Conservation (phyloP, 1,140 invertebrate genomes). For the Aricia agestis region DNA sequence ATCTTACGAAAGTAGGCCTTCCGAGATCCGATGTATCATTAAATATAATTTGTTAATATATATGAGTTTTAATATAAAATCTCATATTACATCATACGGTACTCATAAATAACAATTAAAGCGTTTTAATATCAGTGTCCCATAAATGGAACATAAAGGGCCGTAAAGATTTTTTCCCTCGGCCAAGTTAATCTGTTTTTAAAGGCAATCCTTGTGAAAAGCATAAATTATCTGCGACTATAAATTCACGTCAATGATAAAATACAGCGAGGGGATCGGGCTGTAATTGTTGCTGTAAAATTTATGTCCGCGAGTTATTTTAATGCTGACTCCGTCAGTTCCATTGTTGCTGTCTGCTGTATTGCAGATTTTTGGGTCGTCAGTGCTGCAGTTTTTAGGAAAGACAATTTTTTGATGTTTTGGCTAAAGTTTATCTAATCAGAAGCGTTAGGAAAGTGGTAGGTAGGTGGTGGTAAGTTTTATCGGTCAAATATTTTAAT, state of each 20-base stretch:
- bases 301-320: conserved; percentile 35
- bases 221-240: conserved; percentile 34
- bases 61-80: neutral
- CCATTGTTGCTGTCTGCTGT: neutral
- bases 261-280: conserved; percentile 33
- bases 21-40: neutral
- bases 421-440: too few relatives aligned
- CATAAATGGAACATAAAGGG: conserved; percentile 8
- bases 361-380: neutral
- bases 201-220: conserved; percentile 27
- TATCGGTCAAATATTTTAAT: too few relatives aligned
- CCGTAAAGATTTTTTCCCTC: conserved; percentile 8
- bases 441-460: too few relatives aligned
- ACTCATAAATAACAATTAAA: conserved; percentile 5
- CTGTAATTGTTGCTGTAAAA: conserved; percentile 38
- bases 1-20: neutral
- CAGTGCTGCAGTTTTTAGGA: too few relatives aligned
- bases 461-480: too few relatives aligned
- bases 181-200: conserved; percentile 26
- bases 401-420: too few relatives aligned
- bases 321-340: conserved; percentile 22
- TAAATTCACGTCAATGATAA: conserved; percentile 44
- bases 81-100: neutral
- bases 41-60: neutral
- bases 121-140: conserved; percentile 6